A percentile compares a stretch with the other conserved stretches of the same genome.
These are phyloP conservation scores for Thaleichthys pacificus DNA, from an alignment of 2,797 vertebrate species.

Conservation along the genomic window DNA sequence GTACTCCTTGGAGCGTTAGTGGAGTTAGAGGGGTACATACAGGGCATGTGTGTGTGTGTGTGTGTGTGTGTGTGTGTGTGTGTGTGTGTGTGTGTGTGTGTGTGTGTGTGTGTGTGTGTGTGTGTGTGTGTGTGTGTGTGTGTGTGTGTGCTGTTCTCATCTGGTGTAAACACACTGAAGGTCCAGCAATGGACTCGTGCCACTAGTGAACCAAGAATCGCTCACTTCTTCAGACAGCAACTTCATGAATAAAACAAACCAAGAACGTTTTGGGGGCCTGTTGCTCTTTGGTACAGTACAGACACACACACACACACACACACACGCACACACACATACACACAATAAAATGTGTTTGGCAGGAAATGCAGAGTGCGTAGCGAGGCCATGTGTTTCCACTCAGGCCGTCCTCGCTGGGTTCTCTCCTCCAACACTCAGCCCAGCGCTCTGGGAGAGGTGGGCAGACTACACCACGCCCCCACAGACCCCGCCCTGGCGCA, in stretches of 20 bases:
- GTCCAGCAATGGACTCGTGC: neutral
- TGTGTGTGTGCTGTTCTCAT: neutral
- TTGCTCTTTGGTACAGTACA: neutral
- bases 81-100: no score
- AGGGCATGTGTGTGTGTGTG: neutral
- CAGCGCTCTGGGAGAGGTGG: neutral
- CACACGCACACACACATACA: neutral
- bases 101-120: no score
- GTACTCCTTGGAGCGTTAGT: neutral
- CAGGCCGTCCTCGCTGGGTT: neutral
- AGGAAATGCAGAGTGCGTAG: conserved; percentile 1
- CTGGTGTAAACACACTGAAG: neutral
- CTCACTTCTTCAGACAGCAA: neutral
- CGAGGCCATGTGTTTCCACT: conserved; percentile 5
- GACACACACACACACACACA: neutral
- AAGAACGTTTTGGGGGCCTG: neutral
- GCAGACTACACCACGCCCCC: no score
- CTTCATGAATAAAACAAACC: no score
- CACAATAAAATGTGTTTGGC: conserved; percentile 12
- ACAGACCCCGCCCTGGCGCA: neutral
- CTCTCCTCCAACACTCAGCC: neutral
- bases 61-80: no score
- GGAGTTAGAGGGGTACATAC: neutral
- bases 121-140: neutral
- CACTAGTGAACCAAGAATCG: neutral